phyloP scores from a whole-genome alignment of 2,797 vertebrate species.

The Chiroxiphia lanceolata region DNA sequence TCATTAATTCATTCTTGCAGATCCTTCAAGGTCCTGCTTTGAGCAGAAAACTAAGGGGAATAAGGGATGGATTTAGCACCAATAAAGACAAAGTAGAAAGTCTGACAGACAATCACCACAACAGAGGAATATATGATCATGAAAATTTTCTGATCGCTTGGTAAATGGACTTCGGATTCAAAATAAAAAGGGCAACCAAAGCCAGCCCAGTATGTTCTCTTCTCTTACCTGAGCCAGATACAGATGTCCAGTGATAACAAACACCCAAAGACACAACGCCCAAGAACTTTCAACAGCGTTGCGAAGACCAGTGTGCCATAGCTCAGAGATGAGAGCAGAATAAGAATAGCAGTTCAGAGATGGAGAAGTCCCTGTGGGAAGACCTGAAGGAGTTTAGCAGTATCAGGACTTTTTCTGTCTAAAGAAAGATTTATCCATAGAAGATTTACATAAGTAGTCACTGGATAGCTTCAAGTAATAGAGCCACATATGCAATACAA shows the following conservation, averaged over 20 bases:
- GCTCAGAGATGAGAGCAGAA: neutral
- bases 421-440: neutral
- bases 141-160: neutral
- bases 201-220: neutral
- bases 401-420: neutral
- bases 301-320: neutral
- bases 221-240: neutral
- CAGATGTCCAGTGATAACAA: neutral
- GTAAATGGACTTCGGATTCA: neutral
- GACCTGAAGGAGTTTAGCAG: neutral
- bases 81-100: neutral
- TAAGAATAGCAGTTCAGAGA: neutral
- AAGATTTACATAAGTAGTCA: neutral
- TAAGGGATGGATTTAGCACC: neutral
- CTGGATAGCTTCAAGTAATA: neutral
- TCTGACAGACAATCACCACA: neutral
- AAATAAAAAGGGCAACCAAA: neutral
- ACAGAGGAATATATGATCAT: neutral
- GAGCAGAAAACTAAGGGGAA: neutral
- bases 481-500: neutral
- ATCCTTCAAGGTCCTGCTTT: neutral
- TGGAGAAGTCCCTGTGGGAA: neutral
- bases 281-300: neutral
- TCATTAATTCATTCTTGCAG: neutral
- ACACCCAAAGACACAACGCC: neutral